Conservation (phyloP, 37 sponge, comb jelly and placozoan species). For the Spongilla lacustris region DNA sequence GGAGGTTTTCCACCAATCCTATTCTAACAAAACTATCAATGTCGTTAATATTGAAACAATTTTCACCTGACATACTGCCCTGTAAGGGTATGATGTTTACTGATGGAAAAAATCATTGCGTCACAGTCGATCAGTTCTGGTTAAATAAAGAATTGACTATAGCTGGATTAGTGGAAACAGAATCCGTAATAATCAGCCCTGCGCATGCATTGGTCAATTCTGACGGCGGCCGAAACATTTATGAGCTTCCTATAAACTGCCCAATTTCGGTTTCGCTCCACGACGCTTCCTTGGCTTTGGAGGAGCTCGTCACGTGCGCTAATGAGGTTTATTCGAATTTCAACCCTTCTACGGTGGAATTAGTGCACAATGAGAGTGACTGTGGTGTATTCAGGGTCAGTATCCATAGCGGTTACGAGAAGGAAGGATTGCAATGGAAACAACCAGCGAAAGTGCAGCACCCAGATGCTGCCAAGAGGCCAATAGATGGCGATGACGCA, state of each 20-base stretch:
- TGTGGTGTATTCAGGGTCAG: neutral
- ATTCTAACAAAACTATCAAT: neutral
- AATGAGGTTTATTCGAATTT: neutral
- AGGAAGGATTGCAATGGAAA: neutral
- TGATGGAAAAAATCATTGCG: neutral
- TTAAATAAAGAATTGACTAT: neutral
- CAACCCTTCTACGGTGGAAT: neutral
- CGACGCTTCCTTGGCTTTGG: neutral
- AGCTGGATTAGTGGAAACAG: neutral
- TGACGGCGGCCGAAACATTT: neutral
- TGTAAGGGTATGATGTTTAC: neutral
- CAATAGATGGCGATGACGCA: neutral
- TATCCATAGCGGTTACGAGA: neutral
- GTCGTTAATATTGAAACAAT: neutral
- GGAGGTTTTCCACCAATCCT: neutral
- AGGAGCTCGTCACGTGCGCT: neutral
- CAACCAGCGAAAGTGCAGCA: neutral
- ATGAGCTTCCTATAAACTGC: neutral
- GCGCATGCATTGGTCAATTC: neutral
- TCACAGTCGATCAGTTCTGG: neutral
- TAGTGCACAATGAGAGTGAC: neutral
- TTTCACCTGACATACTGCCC: neutral
- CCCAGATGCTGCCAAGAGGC: neutral
- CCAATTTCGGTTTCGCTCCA: neutral
- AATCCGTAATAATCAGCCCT: neutral